A percentile compares a stretch with the other conserved stretches of the same genome.
Evolutionary conservation across 2,888 invertebrate genomes (phyloP).

Genomic region (Drosophila merina): DNA sequence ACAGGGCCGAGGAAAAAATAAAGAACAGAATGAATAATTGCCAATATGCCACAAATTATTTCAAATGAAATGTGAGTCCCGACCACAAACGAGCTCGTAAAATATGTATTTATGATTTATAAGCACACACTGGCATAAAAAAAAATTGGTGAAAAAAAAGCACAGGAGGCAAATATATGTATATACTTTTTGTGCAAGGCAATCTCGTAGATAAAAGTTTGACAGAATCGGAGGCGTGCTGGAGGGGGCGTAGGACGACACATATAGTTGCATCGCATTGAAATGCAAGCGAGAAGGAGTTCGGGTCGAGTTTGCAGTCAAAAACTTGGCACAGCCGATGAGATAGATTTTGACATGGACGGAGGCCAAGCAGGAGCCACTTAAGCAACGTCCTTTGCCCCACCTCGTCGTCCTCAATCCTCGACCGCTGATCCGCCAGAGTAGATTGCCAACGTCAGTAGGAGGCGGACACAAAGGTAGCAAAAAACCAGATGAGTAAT

Average conservation of each 20-base stretch:
- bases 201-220: constrained; percentile 70
- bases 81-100: constrained; percentile 53
- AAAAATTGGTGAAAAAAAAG: constrained; percentile 2
- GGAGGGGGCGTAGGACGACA: constrained; percentile 26
- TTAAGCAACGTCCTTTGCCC: constrained; percentile 54
- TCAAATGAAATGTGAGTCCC: constrained; percentile 78
- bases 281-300: constrained; percentile 62
- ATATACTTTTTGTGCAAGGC: constrained; percentile 34
- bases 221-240: constrained; percentile 70
- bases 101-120: constrained; percentile 77
- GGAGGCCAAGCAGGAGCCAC: constrained; percentile 73
- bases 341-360: constrained; percentile 55
- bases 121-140: constrained; percentile 29
- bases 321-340: constrained; percentile 76
- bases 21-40: constrained; percentile 74
- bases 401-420: constrained; percentile 5
- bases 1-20: constrained; percentile 15
- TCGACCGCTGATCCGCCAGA: constrained; percentile 60
- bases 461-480: constrained; percentile 60
- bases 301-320: constrained; percentile 40
- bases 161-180: constrained; percentile 9
- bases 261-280: constrained; percentile 30
- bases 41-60: constrained; percentile 81
- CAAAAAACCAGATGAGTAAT: constrained; percentile 39
- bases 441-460: constrained; percentile 66